These are phyloP conservation scores for Drosophila vallismaia DNA, from an alignment of 2,888 invertebrate species.

Conservation along the genomic window DNA sequence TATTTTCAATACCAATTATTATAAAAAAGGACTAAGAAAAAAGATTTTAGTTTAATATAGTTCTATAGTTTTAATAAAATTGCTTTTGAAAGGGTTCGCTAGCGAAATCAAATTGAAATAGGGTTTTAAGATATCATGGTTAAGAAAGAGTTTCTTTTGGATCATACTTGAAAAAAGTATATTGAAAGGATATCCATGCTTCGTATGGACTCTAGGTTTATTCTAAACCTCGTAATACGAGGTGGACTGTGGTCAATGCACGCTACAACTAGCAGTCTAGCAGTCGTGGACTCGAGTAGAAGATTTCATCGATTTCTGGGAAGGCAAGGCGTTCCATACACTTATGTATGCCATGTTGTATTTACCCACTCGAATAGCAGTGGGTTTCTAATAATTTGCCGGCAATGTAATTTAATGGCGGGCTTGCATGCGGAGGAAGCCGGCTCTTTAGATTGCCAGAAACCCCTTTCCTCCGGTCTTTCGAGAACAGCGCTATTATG, in stretches of 20 bases:
- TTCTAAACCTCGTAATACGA: slow-evolving; percentile 36
- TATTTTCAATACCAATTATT: no score
- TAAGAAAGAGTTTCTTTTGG: no score
- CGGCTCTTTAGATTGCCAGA: slow-evolving; percentile 17
- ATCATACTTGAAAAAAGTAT: neutral
- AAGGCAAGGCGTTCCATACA: slow-evolving; percentile 30
- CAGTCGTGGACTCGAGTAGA: slow-evolving; percentile 37
- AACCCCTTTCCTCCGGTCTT: slow-evolving; percentile 7
- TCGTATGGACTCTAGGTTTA: slow-evolving; percentile 1
- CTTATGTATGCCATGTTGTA: slow-evolving; percentile 18
- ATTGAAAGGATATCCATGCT: slow-evolving; percentile 22
- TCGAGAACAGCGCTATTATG: slow-evolving; percentile 1
- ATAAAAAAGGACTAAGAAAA: no score
- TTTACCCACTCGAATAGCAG: slow-evolving; percentile 30
- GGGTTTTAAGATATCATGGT: neutral
- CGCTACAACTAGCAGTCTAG: slow-evolving; percentile 60
- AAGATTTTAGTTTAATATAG: no score
- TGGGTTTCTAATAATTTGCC: slow-evolving; percentile 57
- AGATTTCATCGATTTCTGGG: slow-evolving; percentile 73
- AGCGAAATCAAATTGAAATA: neutral
- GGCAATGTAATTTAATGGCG: slow-evolving; percentile 55
- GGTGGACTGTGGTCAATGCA: slow-evolving; percentile 76
- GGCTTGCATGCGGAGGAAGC: slow-evolving; percentile 58
- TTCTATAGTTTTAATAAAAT: no score
- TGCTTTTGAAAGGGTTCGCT: no score